Evolutionary conservation across 2,888 invertebrate species (phyloP).

Genomic region (Rugalucina vietnamica): DNA sequence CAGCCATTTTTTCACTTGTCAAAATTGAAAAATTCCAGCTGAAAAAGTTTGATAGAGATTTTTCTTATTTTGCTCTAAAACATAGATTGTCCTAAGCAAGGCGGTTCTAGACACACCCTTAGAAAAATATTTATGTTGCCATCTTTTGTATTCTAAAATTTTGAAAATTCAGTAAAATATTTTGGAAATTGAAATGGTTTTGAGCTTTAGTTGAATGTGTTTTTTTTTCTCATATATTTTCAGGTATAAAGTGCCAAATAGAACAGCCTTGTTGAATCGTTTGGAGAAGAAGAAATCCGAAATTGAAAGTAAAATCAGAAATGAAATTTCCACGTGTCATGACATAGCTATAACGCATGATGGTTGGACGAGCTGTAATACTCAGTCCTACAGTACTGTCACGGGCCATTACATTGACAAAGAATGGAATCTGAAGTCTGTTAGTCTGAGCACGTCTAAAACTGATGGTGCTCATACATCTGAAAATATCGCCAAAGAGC

Average conservation of each 20-base stretch:
- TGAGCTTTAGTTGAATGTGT: too few species aligned
- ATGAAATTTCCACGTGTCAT: not conserved
- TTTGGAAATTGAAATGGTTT: too few species aligned
- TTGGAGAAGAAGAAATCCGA: not conserved
- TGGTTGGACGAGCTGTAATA: constrained; percentile 40
- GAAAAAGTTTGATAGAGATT: too few species aligned
- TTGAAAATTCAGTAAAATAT: too few species aligned
- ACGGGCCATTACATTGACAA: constrained; percentile 36
- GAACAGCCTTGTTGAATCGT: not conserved
- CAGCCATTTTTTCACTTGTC: too few species aligned
- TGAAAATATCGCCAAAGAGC: constrained; percentile 23
- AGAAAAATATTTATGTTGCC: too few species aligned
- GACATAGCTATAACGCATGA: not conserved
- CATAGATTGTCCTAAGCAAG: too few species aligned
- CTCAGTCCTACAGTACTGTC: constrained; percentile 38
- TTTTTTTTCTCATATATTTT: not conserved
- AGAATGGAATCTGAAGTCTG: constrained; percentile 26
- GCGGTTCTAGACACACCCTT: too few species aligned
- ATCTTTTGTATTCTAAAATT: too few species aligned
- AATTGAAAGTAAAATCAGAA: not conserved
- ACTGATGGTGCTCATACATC: constrained; percentile 22
- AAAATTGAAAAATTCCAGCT: too few species aligned
- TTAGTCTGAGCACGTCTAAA: constrained; percentile 14
- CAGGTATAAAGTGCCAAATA: not conserved
- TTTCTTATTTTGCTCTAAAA: too few species aligned